Base-by-base conservation (phyloP, 2,113 vertebrate genomes). In the Pelusios castaneus region DNA sequence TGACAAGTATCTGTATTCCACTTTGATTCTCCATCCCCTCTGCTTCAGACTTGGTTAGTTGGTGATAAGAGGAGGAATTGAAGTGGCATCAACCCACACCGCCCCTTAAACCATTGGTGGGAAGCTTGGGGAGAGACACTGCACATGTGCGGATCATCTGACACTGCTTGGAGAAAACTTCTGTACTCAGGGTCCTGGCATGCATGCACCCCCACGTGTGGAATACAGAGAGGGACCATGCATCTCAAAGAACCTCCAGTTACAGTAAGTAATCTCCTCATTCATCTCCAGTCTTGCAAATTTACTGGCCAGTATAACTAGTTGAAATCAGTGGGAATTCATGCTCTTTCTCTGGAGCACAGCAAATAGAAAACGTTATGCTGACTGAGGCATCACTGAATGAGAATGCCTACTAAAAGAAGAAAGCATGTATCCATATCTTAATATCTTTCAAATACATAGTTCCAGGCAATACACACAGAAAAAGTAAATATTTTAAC, bases 301-400 rank as follows among this genome's bases (percentile, higher is more conserved):
- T 51, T 89, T 0, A 0, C 1, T 88, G 75, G 77, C 91, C 88
- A 87, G 60, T 79, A 58, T 13, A 43, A 56, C 12, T 80, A 89
- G 78, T 79, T 82, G 38, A 90, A 91, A 96, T 93, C 93, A 54
- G 11, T 94, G 41, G 3, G 47, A 87, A 34, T 80, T 79, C n/a
- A n/a, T n/a, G n/a, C 82, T 82, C 82, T 0, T 87, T 88, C 55
- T 1, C 79, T 60, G 0, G 1, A 38, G 52, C 43, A 4, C 56
- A 56, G 79, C 80, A 79, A 47, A 2, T 0, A 14, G 92, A 90
- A 93, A 82, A 80, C 93, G 85, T 56, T 56, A 60, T 80, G 77
- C 2, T 82, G 45, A 90, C 76, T 82, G 85, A 63, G 87, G 63
- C 80, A 92, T 88, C 41, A 0, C 73, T 67, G 95, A 81, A 88